Conservation (phyloP, 2,888 invertebrate species). For the Tholera decimalis region DNA sequence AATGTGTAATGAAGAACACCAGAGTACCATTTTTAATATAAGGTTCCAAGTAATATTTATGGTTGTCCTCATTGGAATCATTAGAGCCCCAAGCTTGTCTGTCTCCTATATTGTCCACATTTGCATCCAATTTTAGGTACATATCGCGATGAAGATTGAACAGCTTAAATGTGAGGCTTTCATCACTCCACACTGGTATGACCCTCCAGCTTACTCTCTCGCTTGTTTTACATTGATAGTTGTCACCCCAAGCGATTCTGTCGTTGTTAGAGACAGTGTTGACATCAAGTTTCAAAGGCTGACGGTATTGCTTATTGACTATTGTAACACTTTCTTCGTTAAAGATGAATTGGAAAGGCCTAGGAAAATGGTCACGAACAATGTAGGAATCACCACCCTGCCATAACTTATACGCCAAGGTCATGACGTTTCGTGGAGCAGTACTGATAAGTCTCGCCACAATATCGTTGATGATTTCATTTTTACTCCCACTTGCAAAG, state of each 20-base stretch:
- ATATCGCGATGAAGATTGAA: slow-evolving; percentile 57
- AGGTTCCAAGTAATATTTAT: slow-evolving; percentile 5
- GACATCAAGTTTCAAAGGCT: neutral
- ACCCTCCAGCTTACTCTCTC: slow-evolving; percentile 66
- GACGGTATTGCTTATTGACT: slow-evolving; percentile 25
- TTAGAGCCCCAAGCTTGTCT: slow-evolving; percentile 63
- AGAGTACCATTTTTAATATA: neutral
- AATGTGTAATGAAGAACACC: slow-evolving; percentile 2
- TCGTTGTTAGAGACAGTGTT: neutral
- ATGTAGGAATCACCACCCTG: too few species aligned
- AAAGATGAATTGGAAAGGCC: slow-evolving; percentile 50
- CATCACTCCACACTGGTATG: slow-evolving; percentile 58
- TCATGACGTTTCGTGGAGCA: too few species aligned
- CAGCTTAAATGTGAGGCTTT: slow-evolving; percentile 66
- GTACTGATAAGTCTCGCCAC: too few species aligned
- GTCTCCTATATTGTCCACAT: slow-evolving; percentile 54
- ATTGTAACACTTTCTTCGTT: slow-evolving; percentile 59
- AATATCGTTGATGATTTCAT: too few species aligned
- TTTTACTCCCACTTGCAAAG: too few species aligned
- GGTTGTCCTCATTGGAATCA: neutral
- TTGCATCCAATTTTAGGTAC: slow-evolving; percentile 67
- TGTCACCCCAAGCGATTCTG: slow-evolving; percentile 1
- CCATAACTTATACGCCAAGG: too few species aligned
- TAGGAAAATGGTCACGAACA: slow-evolving; percentile 1
- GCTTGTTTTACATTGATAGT: slow-evolving; percentile 5